A percentile compares a stretch with the other conserved stretches of the same genome.
These are phyloP conservation scores for Paratrypauchen microcephalus DNA, from an alignment of 2,797 vertebrate genomes.

Conservation along the genomic window DNA sequence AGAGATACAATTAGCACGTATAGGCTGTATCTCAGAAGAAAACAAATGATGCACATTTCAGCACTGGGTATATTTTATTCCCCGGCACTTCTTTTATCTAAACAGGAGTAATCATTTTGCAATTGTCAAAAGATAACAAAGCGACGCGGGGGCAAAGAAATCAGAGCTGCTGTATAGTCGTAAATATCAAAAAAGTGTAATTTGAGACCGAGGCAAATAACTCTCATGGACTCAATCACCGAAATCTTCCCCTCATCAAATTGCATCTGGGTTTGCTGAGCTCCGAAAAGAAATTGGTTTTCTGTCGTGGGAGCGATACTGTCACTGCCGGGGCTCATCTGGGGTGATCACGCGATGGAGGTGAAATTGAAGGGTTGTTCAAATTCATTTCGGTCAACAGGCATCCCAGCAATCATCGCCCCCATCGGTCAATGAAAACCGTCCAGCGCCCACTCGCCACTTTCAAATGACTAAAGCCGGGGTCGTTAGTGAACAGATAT, in stretches of 20 bases:
- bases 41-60: not conserved
- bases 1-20: not conserved
- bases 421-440: conserved; percentile 11
- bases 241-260: conserved; percentile 72
- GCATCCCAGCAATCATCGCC: conserved; percentile 21
- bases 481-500: not conserved
- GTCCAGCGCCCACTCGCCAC: not conserved
- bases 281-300: conserved; percentile 79
- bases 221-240: conserved; percentile 58
- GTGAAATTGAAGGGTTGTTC: conserved; percentile 32
- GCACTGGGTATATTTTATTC: not conserved
- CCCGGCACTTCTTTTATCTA: conserved; percentile 7
- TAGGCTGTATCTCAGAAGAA: not conserved
- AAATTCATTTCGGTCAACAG: conserved; percentile 46
- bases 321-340: conserved; percentile 64
- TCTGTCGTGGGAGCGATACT: conserved; percentile 76
- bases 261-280: conserved; percentile 73
- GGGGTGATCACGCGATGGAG: conserved; percentile 46
- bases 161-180: conserved; percentile 41
- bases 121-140: conserved; percentile 56
- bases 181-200: conserved; percentile 77
- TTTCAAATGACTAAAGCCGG: conserved; percentile 1
- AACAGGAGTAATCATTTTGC: conserved; percentile 53
- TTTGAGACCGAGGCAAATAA: conserved; percentile 73
- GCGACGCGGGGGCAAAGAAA: conserved; percentile 24